phyloP scores from a whole-genome alignment of 30 jellyfish, hydroid and myxozoan genomes.

The Catostylus mosaicus region DNA sequence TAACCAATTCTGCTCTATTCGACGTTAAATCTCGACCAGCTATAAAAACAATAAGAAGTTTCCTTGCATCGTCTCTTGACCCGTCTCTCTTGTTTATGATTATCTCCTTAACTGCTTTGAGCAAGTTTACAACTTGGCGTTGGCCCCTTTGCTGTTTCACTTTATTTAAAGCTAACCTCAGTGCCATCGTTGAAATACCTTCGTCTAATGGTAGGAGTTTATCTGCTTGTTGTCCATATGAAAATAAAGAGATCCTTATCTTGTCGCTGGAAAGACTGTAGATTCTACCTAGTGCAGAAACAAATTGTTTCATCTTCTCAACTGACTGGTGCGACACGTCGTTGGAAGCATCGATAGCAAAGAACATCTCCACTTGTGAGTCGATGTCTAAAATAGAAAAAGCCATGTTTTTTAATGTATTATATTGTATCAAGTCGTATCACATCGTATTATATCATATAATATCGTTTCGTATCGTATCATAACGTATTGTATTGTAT shows the following conservation, averaged over 20 bases:
- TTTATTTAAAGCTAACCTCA: constrained; percentile 3
- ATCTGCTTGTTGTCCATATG: constrained; percentile 34
- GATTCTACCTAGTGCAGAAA: constrained; percentile 3
- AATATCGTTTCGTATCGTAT: too few species aligned
- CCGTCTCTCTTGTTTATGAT: neutral
- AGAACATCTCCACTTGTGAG: neutral
- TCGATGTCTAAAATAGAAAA: neutral
- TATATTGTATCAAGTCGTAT: neutral
- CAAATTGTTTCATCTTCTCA: constrained; percentile 23
- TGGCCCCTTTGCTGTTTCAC: neutral
- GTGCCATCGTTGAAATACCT: constrained; percentile 24
- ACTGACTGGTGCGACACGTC: constrained; percentile 23
- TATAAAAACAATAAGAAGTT: constrained; percentile 29
- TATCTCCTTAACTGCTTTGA: constrained; percentile 5
- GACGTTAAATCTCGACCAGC: constrained; percentile 44
- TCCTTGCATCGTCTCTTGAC: constrained; percentile 31
- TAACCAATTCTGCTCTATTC: neutral
- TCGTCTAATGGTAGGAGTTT: constrained; percentile 31
- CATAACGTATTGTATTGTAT: neutral
- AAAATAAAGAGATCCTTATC: constrained; percentile 28
- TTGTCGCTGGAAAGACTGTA: constrained; percentile 13
- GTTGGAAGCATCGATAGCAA: constrained; percentile 48
- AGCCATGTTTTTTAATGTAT: neutral
- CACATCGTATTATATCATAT: too few species aligned
- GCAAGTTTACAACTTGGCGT: neutral